Evolutionary conservation across 1,140 invertebrate genomes (phyloP), one percentile per base, ranked within the genome.

Genomic region (Paracyclopina nana): DNA sequence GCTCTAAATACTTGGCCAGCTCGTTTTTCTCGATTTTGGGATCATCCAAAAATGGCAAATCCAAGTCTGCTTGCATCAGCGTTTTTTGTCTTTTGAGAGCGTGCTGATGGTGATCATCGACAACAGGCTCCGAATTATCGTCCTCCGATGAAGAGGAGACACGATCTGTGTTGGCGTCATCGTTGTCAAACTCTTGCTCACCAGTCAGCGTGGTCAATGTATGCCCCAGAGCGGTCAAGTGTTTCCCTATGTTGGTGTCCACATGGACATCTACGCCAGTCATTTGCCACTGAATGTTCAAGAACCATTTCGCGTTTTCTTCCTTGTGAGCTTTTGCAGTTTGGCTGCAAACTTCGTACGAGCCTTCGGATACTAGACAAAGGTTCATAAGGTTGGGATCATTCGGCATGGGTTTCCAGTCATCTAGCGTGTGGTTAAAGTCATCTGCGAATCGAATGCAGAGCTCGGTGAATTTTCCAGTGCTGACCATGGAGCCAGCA

Each of bases 251-350:
- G 61, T 82, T 90, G 0, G 88, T 84, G 63, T 96, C 90, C 41
- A 96, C 67, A 64, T 96, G 86, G 51, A 95, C 90, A 60, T 95
- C 90, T 14, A 96, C 87, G 49, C 94, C 94, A 68, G 96, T 85
- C 94, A 98, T 98, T 68, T 95, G 81, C 88, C 91, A 96, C 55
- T 87, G 80, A 0, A 97, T 86, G 64, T 95, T 96, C 24, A 98
- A 66, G 55, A 96, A 77, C 94, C 92, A 97, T 65, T 97, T 96
- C 1, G 91, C 90, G 67, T 94, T 95, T 31, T 57, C 56, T 20
- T 57, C 56, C 12, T 51, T 42, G 34, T 57, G 53, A 20, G 51
- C 51, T 26, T 81, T 79, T 27, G 82, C 75, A 2, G 88, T 94
- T 53, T 82, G 70, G 53, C 86, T 92, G 65, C 88, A 94, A 0